phyloP scores from a whole-genome alignment of 2,113 vertebrate genomes.

The Bungarus multicinctus region DNA sequence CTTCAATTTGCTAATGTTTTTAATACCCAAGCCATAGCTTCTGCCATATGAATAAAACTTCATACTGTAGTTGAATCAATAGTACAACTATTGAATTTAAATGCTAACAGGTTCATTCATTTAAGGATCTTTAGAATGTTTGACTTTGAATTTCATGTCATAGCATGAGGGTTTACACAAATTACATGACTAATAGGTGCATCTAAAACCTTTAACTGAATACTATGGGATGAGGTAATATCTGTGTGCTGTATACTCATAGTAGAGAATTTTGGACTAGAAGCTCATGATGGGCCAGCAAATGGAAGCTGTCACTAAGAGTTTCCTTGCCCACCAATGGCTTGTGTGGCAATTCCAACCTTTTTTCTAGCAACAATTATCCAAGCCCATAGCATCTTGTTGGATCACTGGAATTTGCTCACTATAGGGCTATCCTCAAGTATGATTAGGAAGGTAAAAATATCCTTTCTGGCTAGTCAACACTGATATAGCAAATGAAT shows the following conservation, averaged over 20 bases:
- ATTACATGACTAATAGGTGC: neutral
- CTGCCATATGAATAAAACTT: neutral
- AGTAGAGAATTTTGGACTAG: neutral
- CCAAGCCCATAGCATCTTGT: neutral
- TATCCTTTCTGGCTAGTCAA: neutral
- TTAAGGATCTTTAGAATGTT: neutral
- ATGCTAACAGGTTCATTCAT: neutral
- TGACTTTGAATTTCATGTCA: neutral
- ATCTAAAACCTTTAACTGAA: neutral
- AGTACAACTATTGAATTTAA: neutral
- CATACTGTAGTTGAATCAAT: neutral
- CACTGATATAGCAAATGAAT: neutral
- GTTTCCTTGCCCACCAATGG: neutral
- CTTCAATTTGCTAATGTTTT: neutral
- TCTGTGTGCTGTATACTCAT: neutral
- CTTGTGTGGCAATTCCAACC: neutral
- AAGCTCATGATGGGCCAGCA: neutral
- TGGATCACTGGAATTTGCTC: neutral
- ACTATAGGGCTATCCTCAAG: neutral
- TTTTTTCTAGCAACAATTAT: neutral
- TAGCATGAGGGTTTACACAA: neutral
- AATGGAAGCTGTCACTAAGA: neutral
- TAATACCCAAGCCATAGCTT: neutral
- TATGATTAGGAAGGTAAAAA: neutral
- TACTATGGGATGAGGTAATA: neutral